Conservation (phyloP, 2,888 invertebrate genomes). For the Mythimna lalbum region DNA sequence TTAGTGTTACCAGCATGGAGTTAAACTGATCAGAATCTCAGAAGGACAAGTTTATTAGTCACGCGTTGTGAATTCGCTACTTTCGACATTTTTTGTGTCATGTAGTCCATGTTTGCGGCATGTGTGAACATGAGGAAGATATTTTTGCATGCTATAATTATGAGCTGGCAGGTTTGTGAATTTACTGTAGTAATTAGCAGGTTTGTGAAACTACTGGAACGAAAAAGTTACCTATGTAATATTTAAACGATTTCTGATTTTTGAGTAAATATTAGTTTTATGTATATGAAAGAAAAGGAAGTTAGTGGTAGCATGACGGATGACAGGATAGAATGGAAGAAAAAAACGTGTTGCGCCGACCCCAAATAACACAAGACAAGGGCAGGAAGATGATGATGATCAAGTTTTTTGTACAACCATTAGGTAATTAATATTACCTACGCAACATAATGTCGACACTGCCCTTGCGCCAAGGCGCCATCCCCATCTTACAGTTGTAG, state of each 20-base stretch:
- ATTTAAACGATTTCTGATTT: neutral
- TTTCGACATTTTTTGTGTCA: constrained; percentile 57
- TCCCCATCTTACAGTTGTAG: too few relatives aligned
- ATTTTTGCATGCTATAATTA: constrained; percentile 24
- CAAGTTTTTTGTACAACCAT: neutral
- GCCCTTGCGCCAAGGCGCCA: too few relatives aligned
- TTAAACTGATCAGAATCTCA: constrained; percentile 58
- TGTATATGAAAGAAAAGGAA: too few relatives aligned
- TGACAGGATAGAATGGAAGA: too few relatives aligned
- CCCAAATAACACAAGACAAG: too few relatives aligned
- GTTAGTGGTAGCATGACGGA: too few relatives aligned
- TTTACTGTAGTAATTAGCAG: constrained; percentile 2
- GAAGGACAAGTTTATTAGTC: constrained; percentile 69
- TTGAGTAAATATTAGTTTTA: neutral
- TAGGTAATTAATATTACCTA: too few relatives aligned
- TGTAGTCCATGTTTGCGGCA: constrained; percentile 26
- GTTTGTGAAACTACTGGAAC: constrained; percentile 2
- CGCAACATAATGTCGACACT: too few relatives aligned
- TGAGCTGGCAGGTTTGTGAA: constrained; percentile 4
- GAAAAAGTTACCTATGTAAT: neutral
- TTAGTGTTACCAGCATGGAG: constrained; percentile 28
- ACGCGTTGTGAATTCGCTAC: constrained; percentile 58
- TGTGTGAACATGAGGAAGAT: constrained; percentile 23
- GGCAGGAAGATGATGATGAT: too few relatives aligned
- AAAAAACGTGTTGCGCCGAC: too few relatives aligned